Base-by-base conservation (phyloP, 2,888 invertebrate species). In the Drosophila austrosaltans region DNA sequence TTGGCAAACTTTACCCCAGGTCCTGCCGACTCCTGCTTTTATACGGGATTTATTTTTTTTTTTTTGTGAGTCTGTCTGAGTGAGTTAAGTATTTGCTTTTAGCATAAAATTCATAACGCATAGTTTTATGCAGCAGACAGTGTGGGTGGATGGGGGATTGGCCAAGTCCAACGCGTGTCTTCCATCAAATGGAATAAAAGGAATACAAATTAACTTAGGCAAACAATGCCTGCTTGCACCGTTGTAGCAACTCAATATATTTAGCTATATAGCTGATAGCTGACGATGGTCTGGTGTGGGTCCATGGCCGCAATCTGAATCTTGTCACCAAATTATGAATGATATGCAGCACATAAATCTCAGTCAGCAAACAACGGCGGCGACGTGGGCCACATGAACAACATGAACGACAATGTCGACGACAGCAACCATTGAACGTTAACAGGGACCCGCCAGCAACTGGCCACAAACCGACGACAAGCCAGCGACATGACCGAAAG, bases 271-370 rank as follows among this genome's bases (percentile, higher is more conserved):
- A 36, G 36, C 8, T 36, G 36, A 36, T 36, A 36, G 36, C 36
- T 36, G 36, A 36, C 8, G 44, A 8, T 22, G 48, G 5, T 58
- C 30, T 59, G 68, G 67, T 59, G 36, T 30, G 48, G 54, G 58
- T 59, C 65, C 25, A 28, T 70, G 69, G 42, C 30, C 64, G 82
- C 83, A 84, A 85, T 87, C 82, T 82, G 82, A 87, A 81, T 78
- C 84, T 87, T 87, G 84, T 85, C 84, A 87, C 87, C 84, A 82
- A 85, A 87, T 87, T 85, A 85, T 85, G 84, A 85, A 87, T 87
- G 82, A 87, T 85, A 84, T 85, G 79, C 84, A 79, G 81, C 84
- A 76, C 84, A 85, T 85, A 85, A 85, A 85, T 85, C 84, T 82
- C 84, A 82, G 87, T 80, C 84, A 76, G 80, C 79, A 84, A 81